These are phyloP conservation scores for Podarcis raffonei DNA, from an alignment of 2,113 vertebrate genomes.

Conservation along the genomic window DNA sequence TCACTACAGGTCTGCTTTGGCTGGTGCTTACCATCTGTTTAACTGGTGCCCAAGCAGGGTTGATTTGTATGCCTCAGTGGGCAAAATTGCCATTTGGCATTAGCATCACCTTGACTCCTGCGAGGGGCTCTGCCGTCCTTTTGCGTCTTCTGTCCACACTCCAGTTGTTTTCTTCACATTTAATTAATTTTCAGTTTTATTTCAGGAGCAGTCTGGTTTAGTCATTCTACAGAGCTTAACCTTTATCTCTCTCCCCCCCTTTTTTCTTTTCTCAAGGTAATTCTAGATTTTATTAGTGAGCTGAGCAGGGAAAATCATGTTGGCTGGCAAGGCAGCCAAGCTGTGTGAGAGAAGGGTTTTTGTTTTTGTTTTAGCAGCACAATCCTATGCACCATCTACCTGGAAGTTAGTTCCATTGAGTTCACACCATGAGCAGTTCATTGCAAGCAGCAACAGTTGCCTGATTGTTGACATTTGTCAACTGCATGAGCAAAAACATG, in stretches of 20 bases:
- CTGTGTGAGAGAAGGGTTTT: neutral
- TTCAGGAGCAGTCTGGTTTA: conserved; percentile 48
- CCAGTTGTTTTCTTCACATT: conserved; percentile 50
- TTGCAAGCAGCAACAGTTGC: too few relatives aligned
- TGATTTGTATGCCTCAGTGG: conserved; percentile 59
- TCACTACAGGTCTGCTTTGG: conserved; percentile 47
- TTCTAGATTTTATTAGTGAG: conserved; percentile 18
- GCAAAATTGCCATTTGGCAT: conserved; percentile 57
- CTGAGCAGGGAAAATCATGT: neutral
- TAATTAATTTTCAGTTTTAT: conserved; percentile 47
- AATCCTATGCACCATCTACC: neutral
- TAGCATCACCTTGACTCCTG: conserved; percentile 42
- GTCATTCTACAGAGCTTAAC: conserved; percentile 23
- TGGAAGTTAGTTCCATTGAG: neutral
- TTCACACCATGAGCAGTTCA: too few relatives aligned
- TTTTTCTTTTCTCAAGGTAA: neutral
- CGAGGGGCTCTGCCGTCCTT: conserved; percentile 9
- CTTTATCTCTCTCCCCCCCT: neutral
- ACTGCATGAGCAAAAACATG: too few relatives aligned
- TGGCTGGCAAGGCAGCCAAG: neutral
- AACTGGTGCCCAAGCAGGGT: conserved; percentile 45
- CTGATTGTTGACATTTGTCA: too few relatives aligned
- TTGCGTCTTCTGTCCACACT: conserved; percentile 41
- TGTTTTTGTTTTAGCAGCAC: neutral
- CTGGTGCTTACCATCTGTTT: conserved; percentile 54